phyloP scores from a whole-genome alignment of 2,888 invertebrate species.

The Standfussiana lucernea region DNA sequence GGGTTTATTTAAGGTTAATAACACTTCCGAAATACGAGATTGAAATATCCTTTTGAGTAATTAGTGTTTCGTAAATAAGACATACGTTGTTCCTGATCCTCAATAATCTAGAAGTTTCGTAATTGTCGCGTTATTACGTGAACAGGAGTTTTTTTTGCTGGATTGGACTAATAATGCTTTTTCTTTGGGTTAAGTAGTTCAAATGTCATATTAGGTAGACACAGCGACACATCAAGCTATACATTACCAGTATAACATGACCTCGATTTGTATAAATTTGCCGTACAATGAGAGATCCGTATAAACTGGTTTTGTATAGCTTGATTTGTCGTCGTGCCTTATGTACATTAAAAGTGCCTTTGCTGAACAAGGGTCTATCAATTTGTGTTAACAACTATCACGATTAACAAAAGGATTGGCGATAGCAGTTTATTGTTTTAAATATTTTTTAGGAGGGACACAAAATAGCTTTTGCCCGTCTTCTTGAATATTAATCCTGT shows the following conservation, averaged over 20 bases:
- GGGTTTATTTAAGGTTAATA: slow-evolving; percentile 33
- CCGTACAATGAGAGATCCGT: too few relatives aligned
- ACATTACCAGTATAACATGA: too few relatives aligned
- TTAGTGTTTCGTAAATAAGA: slow-evolving; percentile 10
- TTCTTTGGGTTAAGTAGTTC: background rate
- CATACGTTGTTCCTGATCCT: slow-evolving; percentile 24
- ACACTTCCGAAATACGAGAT: slow-evolving; percentile 41
- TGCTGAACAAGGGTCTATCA: background rate
- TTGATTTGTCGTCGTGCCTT: too few relatives aligned
- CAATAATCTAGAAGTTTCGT: background rate
- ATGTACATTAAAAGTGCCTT: background rate
- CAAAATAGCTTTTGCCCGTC: too few relatives aligned
- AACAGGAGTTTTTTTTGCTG: too few relatives aligned
- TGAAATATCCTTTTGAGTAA: slow-evolving; percentile 33
- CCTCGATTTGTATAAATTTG: too few relatives aligned
- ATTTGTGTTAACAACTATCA: background rate
- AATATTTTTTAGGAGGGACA: fast-evolving
- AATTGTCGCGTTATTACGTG: background rate
- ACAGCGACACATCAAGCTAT: too few relatives aligned
- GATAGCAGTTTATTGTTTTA: background rate
- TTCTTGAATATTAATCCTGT: background rate
- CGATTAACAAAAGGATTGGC: background rate
- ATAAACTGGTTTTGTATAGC: too few relatives aligned
- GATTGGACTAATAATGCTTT: too few relatives aligned
- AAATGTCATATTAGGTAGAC: background rate